Percentiles rank a stretch among this genome's conserved stretches.
These are phyloP conservation scores for Eustalomyia histrio DNA, from an alignment of 2,888 invertebrate genomes.

Conservation along the genomic window DNA sequence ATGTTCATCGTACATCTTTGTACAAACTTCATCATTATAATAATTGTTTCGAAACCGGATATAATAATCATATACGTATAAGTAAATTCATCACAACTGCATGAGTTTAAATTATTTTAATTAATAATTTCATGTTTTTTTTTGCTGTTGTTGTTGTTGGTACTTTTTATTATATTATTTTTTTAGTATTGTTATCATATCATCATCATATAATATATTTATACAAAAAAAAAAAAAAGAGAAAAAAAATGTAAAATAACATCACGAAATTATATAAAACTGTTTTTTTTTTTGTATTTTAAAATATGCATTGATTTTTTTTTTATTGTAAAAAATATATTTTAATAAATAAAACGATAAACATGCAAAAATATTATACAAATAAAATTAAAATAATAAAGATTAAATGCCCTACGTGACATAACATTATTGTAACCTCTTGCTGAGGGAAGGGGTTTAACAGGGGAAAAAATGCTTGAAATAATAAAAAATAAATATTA, in stretches of 20 bases:
- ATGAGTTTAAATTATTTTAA: constrained; percentile 61
- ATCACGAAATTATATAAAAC: constrained; percentile 59
- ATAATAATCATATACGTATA: constrained; percentile 40
- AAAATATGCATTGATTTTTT: not conserved
- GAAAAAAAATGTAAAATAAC: constrained; percentile 19
- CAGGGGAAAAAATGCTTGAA: not conserved
- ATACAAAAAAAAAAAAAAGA: constrained; percentile 1
- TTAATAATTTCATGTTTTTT: constrained; percentile 50
- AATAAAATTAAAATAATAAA: constrained; percentile 41
- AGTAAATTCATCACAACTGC: constrained; percentile 23
- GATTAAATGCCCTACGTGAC: constrained; percentile 62
- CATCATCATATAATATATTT: not conserved
- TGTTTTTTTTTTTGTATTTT: constrained; percentile 22
- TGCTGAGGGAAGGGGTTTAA: not conserved
- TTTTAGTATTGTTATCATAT: constrained; percentile 11
- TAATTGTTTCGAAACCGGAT: constrained; percentile 57
- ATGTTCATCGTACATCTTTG: not conserved
- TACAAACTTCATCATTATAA: constrained; percentile 42
- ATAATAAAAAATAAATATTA: not conserved
- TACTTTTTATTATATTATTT: constrained; percentile 22
- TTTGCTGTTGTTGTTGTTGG: not conserved
- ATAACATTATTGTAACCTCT: constrained; percentile 45
- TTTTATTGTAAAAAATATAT: constrained; percentile 17
- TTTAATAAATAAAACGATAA: constrained; percentile 36
- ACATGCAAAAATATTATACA: constrained; percentile 38